A percentile compares a stretch with the other conserved stretches of the same genome.
Conservation (phyloP, 2,113 vertebrate species). For the Pomatorhinus ruficollis region DNA sequence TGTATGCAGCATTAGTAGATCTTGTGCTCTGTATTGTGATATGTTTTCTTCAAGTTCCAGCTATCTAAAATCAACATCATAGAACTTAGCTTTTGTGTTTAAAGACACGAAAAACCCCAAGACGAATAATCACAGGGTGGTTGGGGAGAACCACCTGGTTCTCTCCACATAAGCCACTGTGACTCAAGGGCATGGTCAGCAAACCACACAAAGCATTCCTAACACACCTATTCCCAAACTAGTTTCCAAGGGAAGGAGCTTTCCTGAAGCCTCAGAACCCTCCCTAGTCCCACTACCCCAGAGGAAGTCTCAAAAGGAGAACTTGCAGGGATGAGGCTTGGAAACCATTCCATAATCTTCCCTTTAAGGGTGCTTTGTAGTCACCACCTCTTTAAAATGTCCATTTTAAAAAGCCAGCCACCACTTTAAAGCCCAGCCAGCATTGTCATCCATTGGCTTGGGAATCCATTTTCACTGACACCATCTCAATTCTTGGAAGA, state of each 20-base stretch:
- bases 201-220: not conserved
- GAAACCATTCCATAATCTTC: not conserved
- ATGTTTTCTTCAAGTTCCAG: not conserved
- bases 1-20: not conserved
- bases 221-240: not conserved
- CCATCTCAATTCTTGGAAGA: not conserved
- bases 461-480: not conserved
- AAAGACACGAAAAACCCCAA: not conserved
- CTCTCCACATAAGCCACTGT: not conserved
- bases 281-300: not conserved
- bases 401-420: not conserved
- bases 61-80: not conserved
- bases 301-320: not conserved
- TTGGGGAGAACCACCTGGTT: not conserved
- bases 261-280: not conserved
- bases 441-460: not conserved
- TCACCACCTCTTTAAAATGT: not conserved
- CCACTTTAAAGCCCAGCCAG: not conserved
- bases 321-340: not conserved
- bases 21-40: not conserved
- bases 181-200: not conserved
- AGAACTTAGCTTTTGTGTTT: not conserved
- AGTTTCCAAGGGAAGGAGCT: not conserved
- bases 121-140: not conserved
- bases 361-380: not conserved